Evolutionary conservation across 1,140 invertebrate species (phyloP).

Genomic region (Drosophila bipectinata): DNA sequence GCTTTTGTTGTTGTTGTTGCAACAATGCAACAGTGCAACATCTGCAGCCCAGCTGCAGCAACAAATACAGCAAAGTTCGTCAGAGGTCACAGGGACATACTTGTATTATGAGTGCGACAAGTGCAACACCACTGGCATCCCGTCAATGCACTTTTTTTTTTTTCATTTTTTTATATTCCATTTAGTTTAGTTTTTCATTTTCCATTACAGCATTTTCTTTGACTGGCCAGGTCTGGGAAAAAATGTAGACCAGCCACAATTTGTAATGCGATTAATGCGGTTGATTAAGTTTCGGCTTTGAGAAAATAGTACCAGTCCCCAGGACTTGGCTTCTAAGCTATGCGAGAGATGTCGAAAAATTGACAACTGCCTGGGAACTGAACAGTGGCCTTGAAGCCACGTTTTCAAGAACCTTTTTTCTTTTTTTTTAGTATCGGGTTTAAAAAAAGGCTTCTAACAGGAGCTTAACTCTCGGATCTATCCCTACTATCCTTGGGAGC

Average conservation of each 20-base stretch:
- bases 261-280: constrained; percentile 77
- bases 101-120: constrained; percentile 36
- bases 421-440: no score
- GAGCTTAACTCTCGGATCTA: no score
- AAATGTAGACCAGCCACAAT: constrained; percentile 63
- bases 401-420: no score
- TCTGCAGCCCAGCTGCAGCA: constrained; percentile 34
- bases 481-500: no score
- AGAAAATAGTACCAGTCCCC: constrained; percentile 5
- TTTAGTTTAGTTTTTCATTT: constrained; percentile 44
- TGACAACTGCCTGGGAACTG: neutral
- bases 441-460: no score
- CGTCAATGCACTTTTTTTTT: constrained; percentile 59
- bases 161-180: constrained; percentile 23
- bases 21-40: constrained; percentile 56
- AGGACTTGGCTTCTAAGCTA: neutral
- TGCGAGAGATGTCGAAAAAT: neutral
- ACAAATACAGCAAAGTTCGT: constrained; percentile 5
- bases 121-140: constrained; percentile 57
- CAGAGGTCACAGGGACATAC: constrained; percentile 25
- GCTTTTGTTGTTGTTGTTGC: constrained; percentile 26
- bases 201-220: constrained; percentile 54
- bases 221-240: constrained; percentile 39
- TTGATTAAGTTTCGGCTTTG: constrained; percentile 68
- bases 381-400: no score